Base-by-base conservation (phyloP, 53 echinoderm and acorn worm species). In the Luidia sarsii region DNA sequence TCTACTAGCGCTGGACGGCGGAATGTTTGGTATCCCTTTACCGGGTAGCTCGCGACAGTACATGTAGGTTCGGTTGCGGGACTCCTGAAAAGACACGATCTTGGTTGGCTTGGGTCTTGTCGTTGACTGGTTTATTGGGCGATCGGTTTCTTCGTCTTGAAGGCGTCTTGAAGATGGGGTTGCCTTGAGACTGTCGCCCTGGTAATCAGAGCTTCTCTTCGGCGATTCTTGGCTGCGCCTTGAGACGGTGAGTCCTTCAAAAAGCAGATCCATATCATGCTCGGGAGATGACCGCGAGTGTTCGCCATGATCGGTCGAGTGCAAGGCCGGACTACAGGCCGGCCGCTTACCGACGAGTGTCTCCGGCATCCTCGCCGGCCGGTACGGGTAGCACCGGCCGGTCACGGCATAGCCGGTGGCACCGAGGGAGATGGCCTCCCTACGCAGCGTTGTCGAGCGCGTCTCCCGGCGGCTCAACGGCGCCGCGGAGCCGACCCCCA, bases 401-500 rank as follows among this genome's bases (percentile, higher is more conserved):
- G 45, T 37, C 11, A 1, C 32, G 33, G 1, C 46, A 31, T 0
- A 20, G 7, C 10, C 46, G 11, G 77, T 28, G 59, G 45, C 15
- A 31, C 61, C 60, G 18, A 57, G 45, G 16, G 61, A 55, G 7
- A 77, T 77, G 39, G 77, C 61, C 33, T 77, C 77, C 3, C 77
- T 36, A 10, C 77, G 60, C 29, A 77, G 46, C 60, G 46, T 77
- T 21, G 77, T 48, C 46, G 77, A 77, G 31, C 77, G 25, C 8
- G 77, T 77, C 60, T 77, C 77, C 21, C 56, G 77, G 30, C 77
- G 43, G n/a, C 60, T 60, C 39, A 77, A 33, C 45, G 77, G 62
- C 27, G 33, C 9, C 16, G 38, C 39, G 20, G 18, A 21, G 4
- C 46, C 45, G 0, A 46, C 1, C 8, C 33, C 74, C 1, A 16